phyloP scores from a whole-genome alignment of 1,140 invertebrate genomes.

The Cyclina sinensis region DNA sequence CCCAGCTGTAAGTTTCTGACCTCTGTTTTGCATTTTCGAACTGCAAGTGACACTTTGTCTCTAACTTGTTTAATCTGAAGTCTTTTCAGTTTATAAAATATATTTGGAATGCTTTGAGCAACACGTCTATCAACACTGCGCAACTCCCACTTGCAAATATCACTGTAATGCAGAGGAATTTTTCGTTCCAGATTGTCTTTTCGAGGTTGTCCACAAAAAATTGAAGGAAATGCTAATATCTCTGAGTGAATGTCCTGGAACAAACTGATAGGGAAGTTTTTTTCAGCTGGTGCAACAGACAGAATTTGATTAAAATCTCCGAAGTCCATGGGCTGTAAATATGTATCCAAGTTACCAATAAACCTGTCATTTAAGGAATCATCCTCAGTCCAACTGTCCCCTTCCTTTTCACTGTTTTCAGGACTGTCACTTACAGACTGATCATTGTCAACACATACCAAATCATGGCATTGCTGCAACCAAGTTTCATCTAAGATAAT shows the following conservation, averaged over 20 bases:
- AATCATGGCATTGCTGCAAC: background rate
- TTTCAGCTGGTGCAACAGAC: slow-evolving; percentile 56
- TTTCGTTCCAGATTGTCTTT: slow-evolving; percentile 16
- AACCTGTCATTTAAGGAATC: slow-evolving; percentile 23
- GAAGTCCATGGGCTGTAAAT: slow-evolving; percentile 34
- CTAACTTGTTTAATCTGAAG: slow-evolving; percentile 74
- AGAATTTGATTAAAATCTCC: slow-evolving; percentile 52
- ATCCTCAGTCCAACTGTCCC: slow-evolving; percentile 19
- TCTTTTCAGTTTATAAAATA: slow-evolving; percentile 74
- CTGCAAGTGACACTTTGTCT: slow-evolving; percentile 67
- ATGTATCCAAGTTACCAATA: slow-evolving; percentile 49
- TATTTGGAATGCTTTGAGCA: slow-evolving; percentile 58
- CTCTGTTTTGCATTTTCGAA: slow-evolving; percentile 69
- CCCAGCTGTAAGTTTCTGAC: slow-evolving; percentile 64
- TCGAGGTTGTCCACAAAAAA: slow-evolving; percentile 64
- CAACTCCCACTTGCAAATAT: slow-evolving; percentile 59
- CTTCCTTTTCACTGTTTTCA: background rate
- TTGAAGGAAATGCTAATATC: slow-evolving; percentile 36
- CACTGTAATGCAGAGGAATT: slow-evolving; percentile 59
- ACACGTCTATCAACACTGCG: slow-evolving; percentile 60
- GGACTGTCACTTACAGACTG: no score
- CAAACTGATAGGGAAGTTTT: slow-evolving; percentile 56
- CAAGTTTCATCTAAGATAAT: slow-evolving; percentile 27
- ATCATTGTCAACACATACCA: background rate
- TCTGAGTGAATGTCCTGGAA: slow-evolving; percentile 61